These are phyloP conservation scores for Asobara japonica DNA, from an alignment of 1,140 invertebrate genomes.

Conservation along the genomic window DNA sequence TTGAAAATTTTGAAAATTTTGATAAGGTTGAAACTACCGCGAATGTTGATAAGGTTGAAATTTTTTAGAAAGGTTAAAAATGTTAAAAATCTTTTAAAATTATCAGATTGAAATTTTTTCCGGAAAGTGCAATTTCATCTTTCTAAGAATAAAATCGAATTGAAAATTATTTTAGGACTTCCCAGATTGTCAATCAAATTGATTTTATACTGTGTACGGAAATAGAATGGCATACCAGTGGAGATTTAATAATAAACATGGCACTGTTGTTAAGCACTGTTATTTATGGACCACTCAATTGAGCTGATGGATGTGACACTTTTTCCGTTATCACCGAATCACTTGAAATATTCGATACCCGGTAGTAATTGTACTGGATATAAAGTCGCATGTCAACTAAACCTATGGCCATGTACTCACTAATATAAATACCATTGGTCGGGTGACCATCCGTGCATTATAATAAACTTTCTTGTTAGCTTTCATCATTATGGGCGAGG, in stretches of 20 bases:
- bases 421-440: conserved; percentile 66
- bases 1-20: no score
- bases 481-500: conserved; percentile 65
- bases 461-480: conserved; percentile 67
- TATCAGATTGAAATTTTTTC: no score
- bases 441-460: conserved; percentile 65
- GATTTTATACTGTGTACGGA: neutral
- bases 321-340: neutral
- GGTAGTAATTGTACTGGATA: conserved; percentile 50
- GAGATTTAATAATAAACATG: conserved; percentile 47
- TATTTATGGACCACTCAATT: no score
- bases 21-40: no score
- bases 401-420: conserved; percentile 57
- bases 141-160: no score
- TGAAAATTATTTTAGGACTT: no score
- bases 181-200: no score
- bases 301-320: neutral
- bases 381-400: conserved; percentile 58
- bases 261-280: neutral
- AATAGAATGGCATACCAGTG: conserved; percentile 46
- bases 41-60: no score
- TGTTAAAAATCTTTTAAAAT: no score
- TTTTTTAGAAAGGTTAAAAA: no score
- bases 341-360: conserved; percentile 38
- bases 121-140: no score